phyloP scores from a whole-genome alignment of 2,113 vertebrate species.

The Edolisoma coerulescens region DNA sequence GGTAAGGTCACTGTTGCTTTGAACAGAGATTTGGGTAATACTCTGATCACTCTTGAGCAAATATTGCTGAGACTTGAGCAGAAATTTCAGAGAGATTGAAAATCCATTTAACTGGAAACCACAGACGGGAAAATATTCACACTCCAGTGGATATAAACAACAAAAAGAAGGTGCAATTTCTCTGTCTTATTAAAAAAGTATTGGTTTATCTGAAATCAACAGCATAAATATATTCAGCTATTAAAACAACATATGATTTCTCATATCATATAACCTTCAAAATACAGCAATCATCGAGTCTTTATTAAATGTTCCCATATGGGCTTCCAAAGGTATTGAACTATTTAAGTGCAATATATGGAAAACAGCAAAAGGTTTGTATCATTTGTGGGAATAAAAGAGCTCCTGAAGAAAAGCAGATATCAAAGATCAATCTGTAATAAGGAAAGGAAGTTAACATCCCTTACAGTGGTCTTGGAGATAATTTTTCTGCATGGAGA shows the following conservation, averaged over 20 bases:
- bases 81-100: slow-evolving; percentile 41
- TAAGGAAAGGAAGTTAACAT: slow-evolving; percentile 33
- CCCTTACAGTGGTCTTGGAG: background rate
- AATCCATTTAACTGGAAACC: slow-evolving; percentile 47
- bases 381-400: slow-evolving; percentile 49
- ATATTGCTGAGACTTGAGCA: slow-evolving; percentile 32
- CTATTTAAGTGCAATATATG: slow-evolving; percentile 28
- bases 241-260: slow-evolving; percentile 36
- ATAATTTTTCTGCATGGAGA: slow-evolving; percentile 32
- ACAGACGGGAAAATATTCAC: slow-evolving; percentile 35
- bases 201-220: slow-evolving; percentile 42
- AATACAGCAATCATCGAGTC: background rate
- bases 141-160: background rate
- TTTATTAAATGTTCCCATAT: slow-evolving; percentile 33
- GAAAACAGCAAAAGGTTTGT: slow-evolving; percentile 40
- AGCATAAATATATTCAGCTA: slow-evolving; percentile 19
- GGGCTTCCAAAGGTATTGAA: slow-evolving; percentile 32
- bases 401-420: slow-evolving; percentile 34
- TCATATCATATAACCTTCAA: slow-evolving; percentile 4
- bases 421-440: slow-evolving; percentile 49
- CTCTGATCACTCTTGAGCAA: slow-evolving; percentile 54
- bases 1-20: slow-evolving; percentile 49
- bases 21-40: slow-evolving; percentile 57
- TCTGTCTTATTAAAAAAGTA: slow-evolving; percentile 3
- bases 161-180: background rate